Evolutionary conservation across 1,140 invertebrate genomes (phyloP).

Genomic region (Dufourea novaeangliae): DNA sequence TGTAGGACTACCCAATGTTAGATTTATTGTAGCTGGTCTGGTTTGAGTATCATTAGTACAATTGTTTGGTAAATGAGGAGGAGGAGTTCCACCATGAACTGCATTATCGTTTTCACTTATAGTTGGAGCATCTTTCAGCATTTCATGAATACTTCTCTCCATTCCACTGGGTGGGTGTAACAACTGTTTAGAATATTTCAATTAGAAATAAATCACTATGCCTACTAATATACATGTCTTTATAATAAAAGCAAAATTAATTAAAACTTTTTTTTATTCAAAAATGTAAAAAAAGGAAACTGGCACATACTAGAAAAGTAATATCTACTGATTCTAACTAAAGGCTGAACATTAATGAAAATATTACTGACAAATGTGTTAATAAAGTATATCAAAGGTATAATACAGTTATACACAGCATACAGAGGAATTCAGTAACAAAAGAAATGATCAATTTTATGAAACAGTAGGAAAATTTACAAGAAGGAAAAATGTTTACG

Average conservation of each 20-base stretch:
- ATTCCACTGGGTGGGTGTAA: conserved; percentile 77
- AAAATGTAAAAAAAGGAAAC: neutral
- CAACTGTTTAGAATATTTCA: conserved; percentile 72
- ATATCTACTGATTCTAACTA: neutral
- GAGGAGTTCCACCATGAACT: conserved; percentile 87
- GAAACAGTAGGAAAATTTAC: too few species aligned
- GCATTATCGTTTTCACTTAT: conserved; percentile 89
- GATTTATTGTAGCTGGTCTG: conserved; percentile 80
- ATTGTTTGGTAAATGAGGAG: conserved; percentile 76
- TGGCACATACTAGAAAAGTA: neutral
- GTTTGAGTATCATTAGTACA: conserved; percentile 78
- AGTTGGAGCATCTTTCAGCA: conserved; percentile 91
- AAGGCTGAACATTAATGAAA: neutral
- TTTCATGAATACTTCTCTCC: conserved; percentile 92
- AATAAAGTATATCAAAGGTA: neutral
- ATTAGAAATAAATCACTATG: neutral
- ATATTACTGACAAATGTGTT: neutral
- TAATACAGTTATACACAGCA: neutral
- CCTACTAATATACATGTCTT: neutral
- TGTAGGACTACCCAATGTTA: conserved; percentile 65
- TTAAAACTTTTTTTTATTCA: neutral
- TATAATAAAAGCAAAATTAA: neutral
- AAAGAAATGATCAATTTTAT: neutral
- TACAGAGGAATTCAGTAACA: neutral
- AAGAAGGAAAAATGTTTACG: conserved; percentile 11